phyloP scores from a whole-genome alignment of 2,888 invertebrate species.

The Meiosimyza decipiens region DNA sequence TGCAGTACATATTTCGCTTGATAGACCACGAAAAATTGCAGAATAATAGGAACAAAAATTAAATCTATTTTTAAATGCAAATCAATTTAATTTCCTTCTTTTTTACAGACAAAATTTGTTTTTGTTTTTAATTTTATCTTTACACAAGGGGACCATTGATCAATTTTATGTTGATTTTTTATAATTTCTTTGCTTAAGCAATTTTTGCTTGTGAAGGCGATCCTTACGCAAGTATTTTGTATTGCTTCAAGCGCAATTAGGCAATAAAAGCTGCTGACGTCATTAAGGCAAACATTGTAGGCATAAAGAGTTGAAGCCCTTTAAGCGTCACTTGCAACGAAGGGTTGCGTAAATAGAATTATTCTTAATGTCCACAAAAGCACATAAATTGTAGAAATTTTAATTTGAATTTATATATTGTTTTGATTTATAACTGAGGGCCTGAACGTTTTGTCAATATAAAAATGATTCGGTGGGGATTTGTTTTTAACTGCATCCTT shows the following conservation, averaged over 20 bases:
- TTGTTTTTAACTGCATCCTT: too few relatives aligned
- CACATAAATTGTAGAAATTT: background rate
- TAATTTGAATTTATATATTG: background rate
- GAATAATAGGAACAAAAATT: conserved; percentile 12
- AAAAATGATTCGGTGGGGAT: conserved; percentile 1
- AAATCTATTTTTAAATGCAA: conserved; percentile 33
- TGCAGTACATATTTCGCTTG: conserved; percentile 63
- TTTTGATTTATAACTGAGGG: conserved; percentile 21
- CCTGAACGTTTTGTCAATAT: background rate
- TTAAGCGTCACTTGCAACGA: too few relatives aligned
- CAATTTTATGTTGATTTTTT: conserved; percentile 40
- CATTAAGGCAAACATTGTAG: conserved; percentile 37
- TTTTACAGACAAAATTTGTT: conserved; percentile 39
- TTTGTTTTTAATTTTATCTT: background rate
- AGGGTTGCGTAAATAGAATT: background rate
- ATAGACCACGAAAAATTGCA: conserved; percentile 56
- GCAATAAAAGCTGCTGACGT: conserved; percentile 51
- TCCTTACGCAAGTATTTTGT: conserved; percentile 26
- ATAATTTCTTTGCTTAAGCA: conserved; percentile 16
- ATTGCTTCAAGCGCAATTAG: conserved; percentile 49
- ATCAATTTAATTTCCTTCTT: conserved; percentile 13
- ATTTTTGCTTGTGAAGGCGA: conserved; percentile 35
- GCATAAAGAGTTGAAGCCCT: background rate
- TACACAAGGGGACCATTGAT: conserved; percentile 47
- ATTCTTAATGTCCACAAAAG: conserved; percentile 2